Conservation (phyloP, 2,888 invertebrate genomes). For the Allophyes oxyacanthae region DNA sequence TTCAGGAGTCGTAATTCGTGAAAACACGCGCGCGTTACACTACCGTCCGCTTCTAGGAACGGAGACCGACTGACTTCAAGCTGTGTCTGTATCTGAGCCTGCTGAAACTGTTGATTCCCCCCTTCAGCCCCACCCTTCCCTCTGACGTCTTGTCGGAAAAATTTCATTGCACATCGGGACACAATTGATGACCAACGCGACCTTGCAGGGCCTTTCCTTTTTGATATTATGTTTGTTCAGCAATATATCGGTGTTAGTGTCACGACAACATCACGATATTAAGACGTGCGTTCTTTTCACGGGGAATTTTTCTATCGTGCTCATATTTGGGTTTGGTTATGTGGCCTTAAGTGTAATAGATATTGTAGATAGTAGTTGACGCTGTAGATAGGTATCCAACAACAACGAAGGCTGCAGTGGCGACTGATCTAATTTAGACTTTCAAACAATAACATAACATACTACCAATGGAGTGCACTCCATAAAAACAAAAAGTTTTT, state of each 20-base stretch:
- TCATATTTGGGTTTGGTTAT: not conserved
- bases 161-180: conserved; percentile 62
- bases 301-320: not conserved
- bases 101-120: conserved; percentile 64
- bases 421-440: no score
- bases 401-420: no score
- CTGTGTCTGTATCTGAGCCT: conserved; percentile 51
- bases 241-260: conserved; percentile 7
- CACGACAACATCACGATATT: not conserved
- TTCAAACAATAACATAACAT: no score
- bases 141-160: conserved; percentile 62
- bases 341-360: no score
- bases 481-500: no score
- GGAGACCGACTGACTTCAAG: conserved; percentile 54
- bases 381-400: no score
- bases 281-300: conserved; percentile 6
- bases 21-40: conserved; percentile 15
- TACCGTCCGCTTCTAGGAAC: conserved; percentile 34
- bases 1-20: conserved; percentile 48
- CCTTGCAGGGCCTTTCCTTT: conserved; percentile 31
- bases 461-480: no score
- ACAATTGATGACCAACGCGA: conserved; percentile 39
- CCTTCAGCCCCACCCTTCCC: conserved; percentile 31
- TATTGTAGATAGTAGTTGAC: no score
- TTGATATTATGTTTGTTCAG: conserved; percentile 32